Conservation (phyloP, 2,113 vertebrate species). For the Lichenostomus cassidix region DNA sequence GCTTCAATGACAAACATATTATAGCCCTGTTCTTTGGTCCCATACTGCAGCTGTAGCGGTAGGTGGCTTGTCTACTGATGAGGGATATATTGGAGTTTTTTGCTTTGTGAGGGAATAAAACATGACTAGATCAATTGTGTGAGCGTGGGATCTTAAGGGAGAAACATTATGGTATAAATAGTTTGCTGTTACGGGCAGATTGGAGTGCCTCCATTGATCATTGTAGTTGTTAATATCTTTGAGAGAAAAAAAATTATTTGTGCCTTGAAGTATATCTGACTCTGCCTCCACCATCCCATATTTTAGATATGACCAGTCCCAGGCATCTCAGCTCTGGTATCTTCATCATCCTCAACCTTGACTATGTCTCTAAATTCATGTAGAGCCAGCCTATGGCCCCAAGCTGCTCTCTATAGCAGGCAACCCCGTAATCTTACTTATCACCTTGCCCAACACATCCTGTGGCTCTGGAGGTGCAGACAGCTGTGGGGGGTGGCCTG, state of each 20-base stretch:
- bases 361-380: neutral
- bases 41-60: neutral
- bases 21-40: neutral
- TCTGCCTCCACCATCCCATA: no score
- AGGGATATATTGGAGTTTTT: neutral
- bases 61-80: neutral
- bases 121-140: neutral
- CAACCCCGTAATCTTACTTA: neutral
- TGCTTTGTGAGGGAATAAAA: neutral
- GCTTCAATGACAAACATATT: neutral
- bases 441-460: neutral
- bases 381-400: neutral
- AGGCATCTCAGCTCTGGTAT: neutral
- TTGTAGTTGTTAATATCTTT: neutral
- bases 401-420: neutral
- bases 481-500: accelerated
- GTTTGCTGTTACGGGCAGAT: neutral
- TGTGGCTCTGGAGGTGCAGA: neutral
- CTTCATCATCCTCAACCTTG: neutral
- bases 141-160: neutral
- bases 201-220: neutral
- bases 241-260: neutral
- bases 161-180: neutral
- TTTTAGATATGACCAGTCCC: neutral
- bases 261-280: neutral